Evolutionary conservation across 1,140 invertebrate genomes (phyloP), one percentile per base, ranked within the genome.

Genomic region (Drosophila equinoxialis): DNA sequence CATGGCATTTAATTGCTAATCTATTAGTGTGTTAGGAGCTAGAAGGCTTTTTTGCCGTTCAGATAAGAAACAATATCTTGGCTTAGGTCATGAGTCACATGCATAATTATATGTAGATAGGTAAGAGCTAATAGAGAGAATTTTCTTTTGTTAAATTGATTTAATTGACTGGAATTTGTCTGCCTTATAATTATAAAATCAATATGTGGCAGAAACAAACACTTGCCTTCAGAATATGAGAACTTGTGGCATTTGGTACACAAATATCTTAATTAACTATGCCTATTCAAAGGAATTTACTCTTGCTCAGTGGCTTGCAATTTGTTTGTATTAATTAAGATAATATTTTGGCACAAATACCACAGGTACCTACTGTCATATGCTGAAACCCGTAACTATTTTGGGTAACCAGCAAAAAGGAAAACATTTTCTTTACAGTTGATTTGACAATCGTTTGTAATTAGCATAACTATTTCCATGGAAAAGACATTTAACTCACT

Each of bases 1-100:
- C 77, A 68, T 87, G 84, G 84, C 80, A 79, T 83, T 83, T 89
- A 83, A 86, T 86, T 86, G 84, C 78, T 80, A 86, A 86, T 80
- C 83, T 83, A 86, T 89, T 87, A 77, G 74, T 69, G 71, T 33
- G 17, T 23, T 51, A 39, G 58, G 58, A 64, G 48, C 54, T 60
- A 35, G 20, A 62, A 30, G 66, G 35, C 70, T 55, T 81, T 69
- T 61, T 62, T 71, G 64, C 59, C 68, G 61, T 51, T 51, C 59
- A 35, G 75, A 71, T 75, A 79, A 70, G 57, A 59, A 58, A 39
- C 23, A 51, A 14, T 57, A 54, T 55, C 74, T 75, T 75, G 51
- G 7, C 11, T 41, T 60, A 65, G 68, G 71, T 78, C 75, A 54
- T 60, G 78, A 63, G 71, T 35, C 30, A 42, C 62, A 63, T 30